Conservation (phyloP, 2,113 vertebrate species). For the Manacus vitellinus region DNA sequence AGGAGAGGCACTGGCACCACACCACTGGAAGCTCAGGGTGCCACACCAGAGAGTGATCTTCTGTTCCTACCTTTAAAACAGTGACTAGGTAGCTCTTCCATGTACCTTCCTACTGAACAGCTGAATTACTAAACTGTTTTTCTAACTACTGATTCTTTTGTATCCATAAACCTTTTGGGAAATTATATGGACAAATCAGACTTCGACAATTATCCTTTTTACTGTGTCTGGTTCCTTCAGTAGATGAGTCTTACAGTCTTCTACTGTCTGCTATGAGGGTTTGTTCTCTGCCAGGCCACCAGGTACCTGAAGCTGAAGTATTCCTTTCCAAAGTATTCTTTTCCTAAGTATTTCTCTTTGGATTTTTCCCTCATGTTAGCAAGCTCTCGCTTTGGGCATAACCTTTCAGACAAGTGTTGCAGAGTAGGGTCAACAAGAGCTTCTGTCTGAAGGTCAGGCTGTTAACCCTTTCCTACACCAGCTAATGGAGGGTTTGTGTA, state of each 20-base stretch:
- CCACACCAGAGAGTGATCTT: background rate
- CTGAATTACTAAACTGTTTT: background rate
- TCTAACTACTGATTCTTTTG: background rate
- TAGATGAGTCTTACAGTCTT: background rate
- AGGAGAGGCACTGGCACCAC: background rate
- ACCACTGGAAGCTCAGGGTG: background rate
- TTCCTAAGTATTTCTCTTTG: background rate
- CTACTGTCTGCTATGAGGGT: background rate
- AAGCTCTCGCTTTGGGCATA: slow-evolving; percentile 17
- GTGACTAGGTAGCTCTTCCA: background rate
- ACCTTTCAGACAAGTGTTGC: slow-evolving; percentile 11
- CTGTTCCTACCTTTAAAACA: background rate
- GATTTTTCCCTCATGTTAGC: background rate
- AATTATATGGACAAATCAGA: background rate
- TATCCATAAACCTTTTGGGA: background rate
- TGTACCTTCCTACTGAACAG: background rate
- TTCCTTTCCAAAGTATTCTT: background rate
- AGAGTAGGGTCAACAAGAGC: slow-evolving; percentile 31
- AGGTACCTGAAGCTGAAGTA: background rate
- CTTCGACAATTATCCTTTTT: background rate
- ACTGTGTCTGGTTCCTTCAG: background rate
- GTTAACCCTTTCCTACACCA: slow-evolving; percentile 18
- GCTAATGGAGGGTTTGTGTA: background rate
- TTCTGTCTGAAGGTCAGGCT: slow-evolving; percentile 19
- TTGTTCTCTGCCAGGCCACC: background rate